Evolutionary conservation across 2,888 invertebrate genomes (phyloP).

Genomic region (Ferdinandea cuprea): DNA sequence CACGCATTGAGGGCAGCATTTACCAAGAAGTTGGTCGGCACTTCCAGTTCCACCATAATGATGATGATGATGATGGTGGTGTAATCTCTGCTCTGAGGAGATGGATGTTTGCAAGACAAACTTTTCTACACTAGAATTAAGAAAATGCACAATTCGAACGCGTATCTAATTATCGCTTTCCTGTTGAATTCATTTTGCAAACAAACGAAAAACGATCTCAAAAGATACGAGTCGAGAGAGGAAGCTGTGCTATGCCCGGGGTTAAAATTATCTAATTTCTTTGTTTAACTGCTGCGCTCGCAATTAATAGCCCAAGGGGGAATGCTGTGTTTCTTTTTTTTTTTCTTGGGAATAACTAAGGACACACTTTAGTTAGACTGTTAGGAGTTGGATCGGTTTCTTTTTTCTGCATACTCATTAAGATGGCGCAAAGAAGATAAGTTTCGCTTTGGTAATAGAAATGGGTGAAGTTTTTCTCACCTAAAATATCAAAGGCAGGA

Average conservation of each 20-base stretch:
- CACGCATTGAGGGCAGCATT: slow-evolving; percentile 16
- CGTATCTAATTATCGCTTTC: slow-evolving; percentile 49
- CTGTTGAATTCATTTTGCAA: slow-evolving; percentile 24
- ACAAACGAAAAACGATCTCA: slow-evolving; percentile 20
- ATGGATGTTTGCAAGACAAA: not conserved
- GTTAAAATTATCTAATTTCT: slow-evolving; percentile 26
- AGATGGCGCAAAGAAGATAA: slow-evolving; percentile 38
- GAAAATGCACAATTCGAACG: slow-evolving; percentile 46
- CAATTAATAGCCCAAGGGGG: slow-evolving; percentile 21
- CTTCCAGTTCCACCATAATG: slow-evolving; percentile 5
- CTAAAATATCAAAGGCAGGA: slow-evolving; percentile 20
- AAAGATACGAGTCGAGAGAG: slow-evolving; percentile 16
- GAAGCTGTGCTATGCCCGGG: slow-evolving; percentile 6
- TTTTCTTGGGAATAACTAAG: slow-evolving; percentile 44
- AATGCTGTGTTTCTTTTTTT: not conserved
- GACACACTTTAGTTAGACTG: slow-evolving; percentile 32
- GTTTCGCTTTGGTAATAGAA: slow-evolving; percentile 7
- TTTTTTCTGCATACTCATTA: slow-evolving; percentile 43
- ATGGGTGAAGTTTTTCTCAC: slow-evolving; percentile 13
- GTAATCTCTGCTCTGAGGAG: not conserved
- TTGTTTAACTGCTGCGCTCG: slow-evolving; percentile 1
- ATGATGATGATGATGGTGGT: slow-evolving; percentile 9
- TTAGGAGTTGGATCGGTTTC: not conserved
- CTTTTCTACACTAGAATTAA: slow-evolving; percentile 17
- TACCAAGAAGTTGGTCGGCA: slow-evolving; percentile 18